phyloP scores from a whole-genome alignment of 2,113 vertebrate species.

The Periophthalmodon schlosseri region DNA sequence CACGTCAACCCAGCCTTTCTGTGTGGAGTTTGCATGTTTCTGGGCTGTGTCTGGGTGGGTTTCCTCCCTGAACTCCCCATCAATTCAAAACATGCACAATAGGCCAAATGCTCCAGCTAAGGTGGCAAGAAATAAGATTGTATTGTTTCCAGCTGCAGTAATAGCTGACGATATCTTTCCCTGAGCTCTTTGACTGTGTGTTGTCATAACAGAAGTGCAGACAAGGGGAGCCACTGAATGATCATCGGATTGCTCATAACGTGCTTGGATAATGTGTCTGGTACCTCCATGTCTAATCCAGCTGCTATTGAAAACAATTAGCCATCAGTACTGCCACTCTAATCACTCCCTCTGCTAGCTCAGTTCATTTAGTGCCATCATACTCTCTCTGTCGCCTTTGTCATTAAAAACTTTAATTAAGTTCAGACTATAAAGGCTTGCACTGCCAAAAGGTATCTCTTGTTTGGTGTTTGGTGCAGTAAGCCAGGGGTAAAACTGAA shows the following conservation, averaged over 20 bases:
- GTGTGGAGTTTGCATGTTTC: no score
- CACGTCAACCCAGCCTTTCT: no score
- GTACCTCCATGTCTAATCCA: constrained; percentile 31
- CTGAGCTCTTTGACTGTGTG: background rate
- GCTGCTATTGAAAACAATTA: constrained; percentile 38
- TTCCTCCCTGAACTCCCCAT: no score
- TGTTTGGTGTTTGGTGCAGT: background rate
- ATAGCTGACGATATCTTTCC: constrained; percentile 2
- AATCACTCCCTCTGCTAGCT: constrained; percentile 27
- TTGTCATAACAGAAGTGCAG: background rate
- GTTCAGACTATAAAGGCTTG: constrained; percentile 27
- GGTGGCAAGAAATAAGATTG: no score
- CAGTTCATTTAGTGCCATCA: constrained; percentile 20
- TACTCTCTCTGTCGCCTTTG: constrained; percentile 8
- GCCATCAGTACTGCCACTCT: constrained; percentile 26
- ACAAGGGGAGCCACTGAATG: constrained; percentile 8
- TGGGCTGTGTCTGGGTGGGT: no score
- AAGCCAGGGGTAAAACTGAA: background rate
- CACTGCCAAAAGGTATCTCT: background rate
- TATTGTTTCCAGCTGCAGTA: background rate
- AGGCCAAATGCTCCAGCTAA: no score
- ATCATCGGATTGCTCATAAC: constrained; percentile 14
- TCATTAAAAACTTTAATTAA: constrained; percentile 4
- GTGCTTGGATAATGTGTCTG: constrained; percentile 26
- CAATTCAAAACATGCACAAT: no score